A percentile compares a stretch with the other conserved stretches of the same genome.
These are phyloP conservation scores for Limosa lapponica DNA, from an alignment of 2,797 vertebrate species.

Conservation along the genomic window DNA sequence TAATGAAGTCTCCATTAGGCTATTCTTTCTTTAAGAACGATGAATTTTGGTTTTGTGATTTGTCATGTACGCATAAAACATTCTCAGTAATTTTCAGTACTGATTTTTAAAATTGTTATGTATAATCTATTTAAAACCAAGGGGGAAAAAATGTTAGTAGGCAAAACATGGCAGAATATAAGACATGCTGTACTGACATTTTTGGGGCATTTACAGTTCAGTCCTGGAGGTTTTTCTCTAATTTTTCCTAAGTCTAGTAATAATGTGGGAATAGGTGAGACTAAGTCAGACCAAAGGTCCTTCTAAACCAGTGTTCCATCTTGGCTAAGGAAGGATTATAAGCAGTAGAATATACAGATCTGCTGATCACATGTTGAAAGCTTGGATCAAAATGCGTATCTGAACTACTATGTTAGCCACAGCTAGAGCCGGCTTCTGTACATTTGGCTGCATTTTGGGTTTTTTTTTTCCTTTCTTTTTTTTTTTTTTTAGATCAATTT, in stretches of 20 bases:
- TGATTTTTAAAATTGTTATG: rapidly evolving
- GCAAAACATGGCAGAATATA: neutral
- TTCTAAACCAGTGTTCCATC: neutral
- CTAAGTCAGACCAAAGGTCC: neutral
- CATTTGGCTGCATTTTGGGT: neutral
- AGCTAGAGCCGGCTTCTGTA: neutral
- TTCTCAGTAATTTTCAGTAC: neutral
- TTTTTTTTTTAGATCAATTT: neutral
- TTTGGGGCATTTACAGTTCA: neutral
- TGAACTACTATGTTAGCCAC: neutral
- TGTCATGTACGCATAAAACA: neutral
- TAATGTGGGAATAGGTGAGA: neutral
- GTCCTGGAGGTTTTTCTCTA: neutral
- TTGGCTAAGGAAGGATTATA: neutral
- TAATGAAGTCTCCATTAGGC: neutral
- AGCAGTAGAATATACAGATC: neutral
- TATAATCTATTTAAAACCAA: neutral
- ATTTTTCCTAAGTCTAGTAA: neutral
- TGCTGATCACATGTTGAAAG: neutral
- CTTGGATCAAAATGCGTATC: neutral
- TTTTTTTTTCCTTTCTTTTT: neutral
- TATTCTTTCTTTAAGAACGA: neutral
- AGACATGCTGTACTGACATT: neutral
- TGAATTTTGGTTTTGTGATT: neutral
- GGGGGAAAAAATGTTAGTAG: neutral